These are phyloP conservation scores for Gari tellinella DNA, from an alignment of 2,888 invertebrate species.

Conservation along the genomic window DNA sequence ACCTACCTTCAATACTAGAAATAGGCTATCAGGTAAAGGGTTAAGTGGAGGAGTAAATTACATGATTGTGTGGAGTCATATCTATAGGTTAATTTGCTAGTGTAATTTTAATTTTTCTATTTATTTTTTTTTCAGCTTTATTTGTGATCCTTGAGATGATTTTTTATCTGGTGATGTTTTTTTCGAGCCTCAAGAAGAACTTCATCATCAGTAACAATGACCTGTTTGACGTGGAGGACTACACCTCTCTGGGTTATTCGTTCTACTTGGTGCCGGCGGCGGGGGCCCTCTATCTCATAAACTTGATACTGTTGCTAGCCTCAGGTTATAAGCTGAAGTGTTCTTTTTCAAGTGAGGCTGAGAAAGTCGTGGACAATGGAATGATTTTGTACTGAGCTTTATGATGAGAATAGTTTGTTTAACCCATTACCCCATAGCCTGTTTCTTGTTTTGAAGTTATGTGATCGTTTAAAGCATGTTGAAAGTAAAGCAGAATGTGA, in stretches of 20 bases:
- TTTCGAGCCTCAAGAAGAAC: constrained; percentile 91
- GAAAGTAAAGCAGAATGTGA: too few relatives aligned
- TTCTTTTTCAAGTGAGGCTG: constrained; percentile 88
- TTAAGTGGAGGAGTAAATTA: too few relatives aligned
- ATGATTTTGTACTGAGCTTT: constrained; percentile 87
- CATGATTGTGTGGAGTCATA: too few relatives aligned
- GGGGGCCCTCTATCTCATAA: constrained; percentile 89
- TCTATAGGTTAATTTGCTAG: too few relatives aligned
- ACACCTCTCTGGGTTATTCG: constrained; percentile 93
- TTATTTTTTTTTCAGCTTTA: constrained; percentile 88
- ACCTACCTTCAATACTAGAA: too few relatives aligned
- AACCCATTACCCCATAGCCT: too few relatives aligned
- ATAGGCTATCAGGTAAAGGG: too few relatives aligned
- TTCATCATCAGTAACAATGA: constrained; percentile 93
- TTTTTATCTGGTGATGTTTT: constrained; percentile 94
- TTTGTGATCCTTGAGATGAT: constrained; percentile 91
- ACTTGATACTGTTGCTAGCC: constrained; percentile 90
- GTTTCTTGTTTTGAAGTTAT: too few relatives aligned
- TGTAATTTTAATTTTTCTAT: too few relatives aligned
- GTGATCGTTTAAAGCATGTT: too few relatives aligned
- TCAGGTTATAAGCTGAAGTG: constrained; percentile 89
- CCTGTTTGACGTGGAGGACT: constrained; percentile 93
- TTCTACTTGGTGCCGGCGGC: constrained; percentile 94
- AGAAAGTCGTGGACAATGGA: constrained; percentile 87
- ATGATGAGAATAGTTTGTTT: too few relatives aligned